Conservation (phyloP, 2,888 invertebrate species). For the Lycophotia porphyrea region DNA sequence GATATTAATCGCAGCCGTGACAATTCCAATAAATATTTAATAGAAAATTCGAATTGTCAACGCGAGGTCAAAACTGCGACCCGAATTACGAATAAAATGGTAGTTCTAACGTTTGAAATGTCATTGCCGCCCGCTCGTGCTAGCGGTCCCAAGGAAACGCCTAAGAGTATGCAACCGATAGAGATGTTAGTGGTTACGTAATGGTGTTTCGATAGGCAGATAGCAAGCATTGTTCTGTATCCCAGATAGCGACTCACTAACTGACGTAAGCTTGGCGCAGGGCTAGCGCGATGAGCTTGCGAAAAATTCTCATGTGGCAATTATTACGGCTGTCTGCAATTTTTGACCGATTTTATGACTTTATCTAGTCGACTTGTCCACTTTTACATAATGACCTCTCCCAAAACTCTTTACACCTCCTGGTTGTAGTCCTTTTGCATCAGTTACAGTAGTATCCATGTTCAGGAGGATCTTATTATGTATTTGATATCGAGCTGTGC, state of each 20-base stretch:
- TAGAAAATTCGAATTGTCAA: constrained; percentile 67
- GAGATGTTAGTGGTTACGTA: constrained; percentile 84
- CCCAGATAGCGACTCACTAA: constrained; percentile 70
- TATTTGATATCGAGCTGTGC: neutral
- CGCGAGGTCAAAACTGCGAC: constrained; percentile 61
- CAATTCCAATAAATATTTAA: constrained; percentile 54
- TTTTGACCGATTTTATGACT: neutral
- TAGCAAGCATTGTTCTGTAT: constrained; percentile 83
- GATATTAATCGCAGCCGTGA: constrained; percentile 47
- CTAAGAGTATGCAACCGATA: constrained; percentile 64
- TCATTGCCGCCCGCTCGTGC: constrained; percentile 69
- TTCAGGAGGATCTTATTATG: neutral
- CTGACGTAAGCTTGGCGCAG: constrained; percentile 70
- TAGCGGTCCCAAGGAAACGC: constrained; percentile 66
- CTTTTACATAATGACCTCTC: neutral
- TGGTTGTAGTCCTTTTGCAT: neutral
- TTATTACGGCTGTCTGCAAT: neutral
- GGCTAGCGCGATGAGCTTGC: constrained; percentile 38
- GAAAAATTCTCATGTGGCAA: neutral
- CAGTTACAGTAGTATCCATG: neutral
- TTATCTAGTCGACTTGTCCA: neutral
- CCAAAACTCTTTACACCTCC: neutral
- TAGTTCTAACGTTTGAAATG: constrained; percentile 70
- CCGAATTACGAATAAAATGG: constrained; percentile 48
- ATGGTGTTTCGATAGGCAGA: constrained; percentile 78